phyloP scores from a whole-genome alignment of 92 coral and sea anemone species.

The Siderastrea radians region DNA sequence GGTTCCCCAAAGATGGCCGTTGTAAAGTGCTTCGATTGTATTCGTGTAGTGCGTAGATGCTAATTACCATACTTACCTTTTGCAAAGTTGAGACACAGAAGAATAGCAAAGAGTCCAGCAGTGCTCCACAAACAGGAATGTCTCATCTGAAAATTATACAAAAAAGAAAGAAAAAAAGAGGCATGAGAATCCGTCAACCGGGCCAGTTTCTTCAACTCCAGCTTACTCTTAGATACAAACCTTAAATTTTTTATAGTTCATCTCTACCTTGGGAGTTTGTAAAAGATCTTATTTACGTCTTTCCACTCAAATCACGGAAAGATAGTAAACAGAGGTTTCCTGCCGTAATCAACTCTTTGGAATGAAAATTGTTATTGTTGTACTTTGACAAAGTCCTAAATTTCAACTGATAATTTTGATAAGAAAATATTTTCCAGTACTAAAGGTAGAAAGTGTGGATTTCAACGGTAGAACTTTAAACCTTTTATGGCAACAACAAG shows the following conservation, averaged over 20 bases:
- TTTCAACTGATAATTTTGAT: background rate
- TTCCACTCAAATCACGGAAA: background rate
- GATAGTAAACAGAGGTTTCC: background rate
- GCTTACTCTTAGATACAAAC: background rate
- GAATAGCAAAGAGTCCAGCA: background rate
- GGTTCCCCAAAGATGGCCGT: too few species aligned
- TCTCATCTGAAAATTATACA: constrained; percentile 37
- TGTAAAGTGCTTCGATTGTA: background rate
- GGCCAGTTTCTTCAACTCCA: background rate
- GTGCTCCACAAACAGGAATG: constrained; percentile 31
- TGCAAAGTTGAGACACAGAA: constrained; percentile 3
- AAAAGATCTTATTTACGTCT: background rate
- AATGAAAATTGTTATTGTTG: background rate
- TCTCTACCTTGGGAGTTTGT: background rate
- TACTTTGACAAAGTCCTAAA: background rate
- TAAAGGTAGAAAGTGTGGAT: background rate
- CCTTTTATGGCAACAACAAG: background rate
- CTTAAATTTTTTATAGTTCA: background rate
- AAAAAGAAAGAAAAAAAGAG: background rate
- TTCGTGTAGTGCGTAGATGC: background rate
- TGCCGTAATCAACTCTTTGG: too few species aligned
- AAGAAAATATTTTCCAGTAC: background rate
- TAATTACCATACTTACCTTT: background rate
- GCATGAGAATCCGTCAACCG: background rate
- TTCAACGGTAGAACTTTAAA: constrained; percentile 3